Evolutionary conservation across 2,888 invertebrate genomes (phyloP).

Genomic region (Aelia acuminata): DNA sequence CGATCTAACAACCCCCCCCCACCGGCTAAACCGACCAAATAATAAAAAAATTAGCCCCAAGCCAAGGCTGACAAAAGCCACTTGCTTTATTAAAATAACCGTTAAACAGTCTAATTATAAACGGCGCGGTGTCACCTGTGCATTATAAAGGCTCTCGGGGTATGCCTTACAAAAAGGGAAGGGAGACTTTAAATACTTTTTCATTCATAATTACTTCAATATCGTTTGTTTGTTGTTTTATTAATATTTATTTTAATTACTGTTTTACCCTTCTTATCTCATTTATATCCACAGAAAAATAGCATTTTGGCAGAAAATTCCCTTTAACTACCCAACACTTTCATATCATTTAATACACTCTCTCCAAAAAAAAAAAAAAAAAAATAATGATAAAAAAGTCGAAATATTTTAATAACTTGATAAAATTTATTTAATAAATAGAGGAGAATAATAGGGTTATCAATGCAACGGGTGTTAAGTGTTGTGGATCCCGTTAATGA

Average conservation of each 20-base stretch:
- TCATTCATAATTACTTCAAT: conserved; percentile 7
- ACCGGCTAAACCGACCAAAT: not conserved
- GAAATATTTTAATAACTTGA: too few relatives aligned
- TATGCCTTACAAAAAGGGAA: not conserved
- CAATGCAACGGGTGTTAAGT: too few relatives aligned
- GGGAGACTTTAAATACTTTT: not conserved
- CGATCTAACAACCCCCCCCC: not conserved
- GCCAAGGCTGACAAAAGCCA: conserved; percentile 13
- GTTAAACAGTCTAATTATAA: conserved; percentile 11
- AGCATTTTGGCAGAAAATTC: not conserved
- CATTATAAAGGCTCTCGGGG: not conserved
- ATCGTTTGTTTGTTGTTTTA: not conserved
- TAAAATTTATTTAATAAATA: too few relatives aligned
- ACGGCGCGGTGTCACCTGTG: not conserved
- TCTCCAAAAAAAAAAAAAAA: too few relatives aligned
- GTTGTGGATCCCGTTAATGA: too few relatives aligned
- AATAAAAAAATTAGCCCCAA: conserved; percentile 14
- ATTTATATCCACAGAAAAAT: not conserved
- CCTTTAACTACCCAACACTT: not conserved
- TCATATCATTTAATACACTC: not conserved
- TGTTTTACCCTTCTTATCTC: not conserved
- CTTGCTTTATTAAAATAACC: not conserved
- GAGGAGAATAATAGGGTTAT: too few relatives aligned
- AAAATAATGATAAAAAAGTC: too few relatives aligned
- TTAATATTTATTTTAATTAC: not conserved